Base-by-base conservation (phyloP, 2,888 invertebrate genomes). In the Nephrocerus scutellatus region DNA sequence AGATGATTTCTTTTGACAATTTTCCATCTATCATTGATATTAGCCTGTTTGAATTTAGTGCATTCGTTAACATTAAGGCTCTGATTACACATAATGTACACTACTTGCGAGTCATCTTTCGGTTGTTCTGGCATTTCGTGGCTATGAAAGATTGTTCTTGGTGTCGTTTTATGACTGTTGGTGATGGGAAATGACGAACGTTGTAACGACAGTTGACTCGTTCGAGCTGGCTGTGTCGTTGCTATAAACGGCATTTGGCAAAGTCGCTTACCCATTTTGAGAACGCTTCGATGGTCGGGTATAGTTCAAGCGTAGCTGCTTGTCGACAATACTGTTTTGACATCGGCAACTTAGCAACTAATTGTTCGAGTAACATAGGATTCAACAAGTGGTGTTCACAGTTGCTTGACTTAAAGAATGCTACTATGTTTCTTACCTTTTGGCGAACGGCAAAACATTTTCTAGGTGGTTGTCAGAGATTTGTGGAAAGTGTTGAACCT, bases 371-470 rank as follows among this genome's bases (percentile, higher is more conserved):
- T n/a, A 46, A 29, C 4, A 36, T 25, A 9, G 40, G 16, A 25
- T 43, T 41, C 7, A 30, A 22, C 5, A 47, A 23, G 10, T 44
- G 47, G 7, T 47, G 47, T 9, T 26, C 13, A 25, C 42, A 47
- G 5, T 35, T 26, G 3, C 42, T 39, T 12, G 40, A 36, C 16
- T 31, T 43, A 8, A 42, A 36, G n/a, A 38, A 31, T 3, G 39
- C 8, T 3, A 46, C 46, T 12, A 39, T 36, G 14, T 39, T 44
- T 2, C 39, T 35, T 8, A 44, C 35, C 23, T 36, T 3, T 41
- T 42, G 4, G 47, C 39, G 5, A 45, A 40, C 22, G 33, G 22
- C n/a, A 48, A 16, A 5, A 48, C 26, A 18, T 18, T 18, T 7
- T 33, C 39, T 5, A 39, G 18, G 3, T 20, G 24, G 10, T 23